These are phyloP conservation scores for Meriones psammophilus DNA, from an alignment of 2,797 vertebrate genomes.

Conservation along the genomic window DNA sequence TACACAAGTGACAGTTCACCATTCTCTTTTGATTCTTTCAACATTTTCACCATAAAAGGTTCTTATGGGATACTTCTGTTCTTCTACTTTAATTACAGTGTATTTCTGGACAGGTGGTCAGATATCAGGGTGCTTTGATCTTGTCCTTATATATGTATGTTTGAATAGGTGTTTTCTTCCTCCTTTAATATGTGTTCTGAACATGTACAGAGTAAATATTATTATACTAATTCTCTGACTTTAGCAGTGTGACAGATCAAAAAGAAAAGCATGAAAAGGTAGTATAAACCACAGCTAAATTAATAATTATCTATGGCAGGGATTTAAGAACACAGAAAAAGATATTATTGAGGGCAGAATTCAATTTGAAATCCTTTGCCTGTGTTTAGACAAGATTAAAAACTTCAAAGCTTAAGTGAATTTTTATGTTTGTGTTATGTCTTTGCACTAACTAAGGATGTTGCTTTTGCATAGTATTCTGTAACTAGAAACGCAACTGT, in stretches of 20 bases:
- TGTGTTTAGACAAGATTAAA: slow-evolving; percentile 70
- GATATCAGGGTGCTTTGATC: slow-evolving; percentile 52
- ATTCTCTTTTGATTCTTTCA: slow-evolving; percentile 21
- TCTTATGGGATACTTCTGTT: background rate
- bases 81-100: slow-evolving; percentile 39
- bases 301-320: slow-evolving; percentile 57
- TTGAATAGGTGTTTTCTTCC: slow-evolving; percentile 59
- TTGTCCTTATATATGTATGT: slow-evolving; percentile 58
- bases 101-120: slow-evolving; percentile 5
- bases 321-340: slow-evolving; percentile 62
- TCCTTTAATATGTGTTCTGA: slow-evolving; percentile 50
- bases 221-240: slow-evolving; percentile 62
- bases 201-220: slow-evolving; percentile 70
- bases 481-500: background rate
- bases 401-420: slow-evolving; percentile 69
- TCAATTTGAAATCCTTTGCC: slow-evolving; percentile 63
- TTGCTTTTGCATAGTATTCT: background rate
- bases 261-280: slow-evolving; percentile 71
- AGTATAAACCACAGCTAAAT: slow-evolving; percentile 67
- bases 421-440: slow-evolving; percentile 9
- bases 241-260: slow-evolving; percentile 73
- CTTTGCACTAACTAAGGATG: slow-evolving; percentile 29
- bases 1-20: background rate
- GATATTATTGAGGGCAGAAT: slow-evolving; percentile 55
- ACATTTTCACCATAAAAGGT: slow-evolving; percentile 13